phyloP scores from a whole-genome alignment of 2,888 invertebrate species.

The Hipparchia semele region DNA sequence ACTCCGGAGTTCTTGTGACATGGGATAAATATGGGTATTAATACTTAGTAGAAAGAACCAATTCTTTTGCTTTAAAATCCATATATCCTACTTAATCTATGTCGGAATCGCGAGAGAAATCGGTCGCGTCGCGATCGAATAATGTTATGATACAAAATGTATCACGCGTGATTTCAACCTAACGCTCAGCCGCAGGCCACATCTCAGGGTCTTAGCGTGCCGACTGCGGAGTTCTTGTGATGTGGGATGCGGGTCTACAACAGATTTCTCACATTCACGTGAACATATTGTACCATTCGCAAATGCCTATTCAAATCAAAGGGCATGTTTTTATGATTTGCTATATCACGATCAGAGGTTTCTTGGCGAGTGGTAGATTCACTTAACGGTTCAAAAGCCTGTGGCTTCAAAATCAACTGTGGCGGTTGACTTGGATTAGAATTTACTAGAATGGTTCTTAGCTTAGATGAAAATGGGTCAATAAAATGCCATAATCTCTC shows the following conservation, averaged over 20 bases:
- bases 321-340: constrained; percentile 1
- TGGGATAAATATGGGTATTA: constrained; percentile 4
- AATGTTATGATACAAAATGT: background rate
- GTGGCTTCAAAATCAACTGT: too few relatives aligned
- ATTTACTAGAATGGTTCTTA: too few relatives aligned
- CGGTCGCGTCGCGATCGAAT: too few relatives aligned
- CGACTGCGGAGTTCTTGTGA: constrained; percentile 2
- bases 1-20: constrained; percentile 3
- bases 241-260: constrained; percentile 17
- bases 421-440: too few relatives aligned
- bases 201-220: constrained; percentile 6
- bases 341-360: background rate
- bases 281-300: constrained; percentile 1
- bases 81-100: too few relatives aligned
- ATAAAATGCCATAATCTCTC: too few relatives aligned
- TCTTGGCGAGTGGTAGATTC: too few relatives aligned
- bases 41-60: too few relatives aligned
- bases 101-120: too few relatives aligned
- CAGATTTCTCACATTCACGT: constrained; percentile 23
- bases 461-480: too few relatives aligned
- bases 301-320: constrained; percentile 4
- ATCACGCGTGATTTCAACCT: background rate
- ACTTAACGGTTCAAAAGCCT: too few relatives aligned
- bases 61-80: too few relatives aligned
- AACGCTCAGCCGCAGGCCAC: constrained; percentile 25